Base-by-base conservation (phyloP, 2,888 invertebrate genomes). In the Ochropleura plecta region DNA sequence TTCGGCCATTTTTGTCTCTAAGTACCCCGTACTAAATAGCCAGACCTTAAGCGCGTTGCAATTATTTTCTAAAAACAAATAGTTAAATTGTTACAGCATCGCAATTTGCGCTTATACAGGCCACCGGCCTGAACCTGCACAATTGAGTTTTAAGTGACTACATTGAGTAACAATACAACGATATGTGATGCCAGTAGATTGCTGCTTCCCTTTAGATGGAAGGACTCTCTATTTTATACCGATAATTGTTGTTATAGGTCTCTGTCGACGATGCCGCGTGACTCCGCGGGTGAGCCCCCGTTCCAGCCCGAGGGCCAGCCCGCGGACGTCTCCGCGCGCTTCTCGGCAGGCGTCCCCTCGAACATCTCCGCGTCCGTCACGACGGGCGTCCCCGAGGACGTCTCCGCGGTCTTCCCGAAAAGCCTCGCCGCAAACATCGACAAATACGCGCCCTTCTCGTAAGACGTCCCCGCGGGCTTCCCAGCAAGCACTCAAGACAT, bases 241-340 rank as follows among this genome's bases (percentile, higher is more conserved):
- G n/a, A 55, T 49, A 30, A 67, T 81, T 83, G 74, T 81, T 81
- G 83, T 81, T 81, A 70, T 79, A 81, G 81, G 84, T 83, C 55
- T 81, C 40, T 81, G 81, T 59, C 70, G 51, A 30, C 49, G 70
- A 49, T 70, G 62, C 44, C 74, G 53, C 40, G 70, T 57, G 55
- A 53, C 73, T 7, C 53, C 69, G 51, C 73, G 79, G 57, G 44
- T 49, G 48, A 83, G 79, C 73, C 73, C 71, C 18, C 76, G 62
- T 14, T 42, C 57, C 65, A 75, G 66, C 51, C 60, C 73, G 49
- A 48, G 73, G 80, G 80, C 30, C 64, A 77, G 51, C 81, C 81
- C 78, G 76, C 81, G 67, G 57, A 30, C 63, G 66, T 69, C 79
- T n/a, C 49, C 65, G 48, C 63, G 49, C 7, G 9, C 62, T n/a